Percentiles rank a stretch among this genome's conserved stretches.
phyloP scores from a whole-genome alignment of 2,113 vertebrate species.

The Ciconia stormi region DNA sequence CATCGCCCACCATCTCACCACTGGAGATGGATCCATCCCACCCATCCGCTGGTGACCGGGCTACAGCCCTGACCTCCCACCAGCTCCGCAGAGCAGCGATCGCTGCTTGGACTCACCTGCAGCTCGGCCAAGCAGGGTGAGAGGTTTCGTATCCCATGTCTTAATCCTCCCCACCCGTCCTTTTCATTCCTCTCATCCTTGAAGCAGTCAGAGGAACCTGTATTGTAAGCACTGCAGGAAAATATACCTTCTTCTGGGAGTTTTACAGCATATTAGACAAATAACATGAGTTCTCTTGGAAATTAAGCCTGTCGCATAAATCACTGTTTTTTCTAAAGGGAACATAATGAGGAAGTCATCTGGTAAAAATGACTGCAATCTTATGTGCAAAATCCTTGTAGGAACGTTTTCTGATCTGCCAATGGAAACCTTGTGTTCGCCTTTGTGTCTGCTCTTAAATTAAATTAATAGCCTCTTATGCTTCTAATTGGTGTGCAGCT shows the following conservation, averaged over 20 bases:
- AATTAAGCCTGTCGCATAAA: neutral
- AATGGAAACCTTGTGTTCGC: neutral
- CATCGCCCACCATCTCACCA: fast-evolving
- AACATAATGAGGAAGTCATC: constrained; percentile 8
- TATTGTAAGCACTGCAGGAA: neutral
- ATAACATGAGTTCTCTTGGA: neutral
- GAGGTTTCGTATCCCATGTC: neutral
- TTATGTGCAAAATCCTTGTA: neutral
- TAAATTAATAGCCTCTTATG: neutral
- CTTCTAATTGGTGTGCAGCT: neutral
- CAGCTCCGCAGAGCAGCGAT: neutral
- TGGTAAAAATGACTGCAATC: neutral
- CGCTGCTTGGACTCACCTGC: neutral
- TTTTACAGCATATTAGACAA: neutral
- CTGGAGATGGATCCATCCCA: neutral
- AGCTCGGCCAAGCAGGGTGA: neutral
- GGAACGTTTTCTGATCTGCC: neutral
- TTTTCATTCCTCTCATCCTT: neutral
- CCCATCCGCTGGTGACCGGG: neutral
- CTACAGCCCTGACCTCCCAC: neutral
- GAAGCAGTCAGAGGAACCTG: neutral
- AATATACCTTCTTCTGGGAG: neutral
- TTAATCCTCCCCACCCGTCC: neutral
- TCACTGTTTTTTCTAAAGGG: neutral
- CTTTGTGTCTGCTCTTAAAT: neutral